Evolutionary conservation across 2,797 vertebrate species (phyloP), one percentile per base, ranked within the genome.

Genomic region (Xiphorhynchus erythropygius): DNA sequence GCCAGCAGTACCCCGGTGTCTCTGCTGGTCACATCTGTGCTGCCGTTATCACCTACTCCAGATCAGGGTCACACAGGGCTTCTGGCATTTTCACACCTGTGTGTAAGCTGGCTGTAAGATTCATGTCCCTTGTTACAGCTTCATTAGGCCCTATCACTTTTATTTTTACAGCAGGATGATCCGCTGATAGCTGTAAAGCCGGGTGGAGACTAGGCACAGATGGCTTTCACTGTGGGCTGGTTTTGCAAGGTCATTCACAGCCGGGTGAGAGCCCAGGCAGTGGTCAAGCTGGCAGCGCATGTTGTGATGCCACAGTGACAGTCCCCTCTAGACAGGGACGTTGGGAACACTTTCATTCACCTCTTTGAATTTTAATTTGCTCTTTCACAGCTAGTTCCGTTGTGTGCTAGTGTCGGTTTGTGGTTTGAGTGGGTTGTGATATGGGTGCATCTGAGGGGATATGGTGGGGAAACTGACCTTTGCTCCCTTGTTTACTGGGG

Each of bases 341-440:
- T 2, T 1, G 3, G 23, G 28, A 56, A 22, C 16, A 4, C 59
- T 80, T 83, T 25, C 10, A 27, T 84, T 86, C n/a, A 39, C n/a
- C 32, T 85, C 32, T 41, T 63, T 42, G 11, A 53, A 9, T 70
- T 84, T 87, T 79, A 42, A 44, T 70, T 79, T 28, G 8, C 41
- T 60, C 44, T 92, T 84, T 79, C 59, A 39, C 30, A 15, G 14
- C 9, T 73, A 0, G 0, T 64, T 70, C 1, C 2, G 24, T 57
- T 37, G 2, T 49, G 44, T 24, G 14, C 55, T 55, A 3, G 44
- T 44, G 44, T 78, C 2, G 3, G 33, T 57, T n/a, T 19, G 69
- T 9, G 28, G 13, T 52, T 39, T 0, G 0, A 33, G 39, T 12
- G 1, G 0, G 41, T 59, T 49, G 30, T 0, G 10, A 44, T n/a